Conservation (phyloP, 2,888 invertebrate genomes). For the Ryuthela nishihirai region DNA sequence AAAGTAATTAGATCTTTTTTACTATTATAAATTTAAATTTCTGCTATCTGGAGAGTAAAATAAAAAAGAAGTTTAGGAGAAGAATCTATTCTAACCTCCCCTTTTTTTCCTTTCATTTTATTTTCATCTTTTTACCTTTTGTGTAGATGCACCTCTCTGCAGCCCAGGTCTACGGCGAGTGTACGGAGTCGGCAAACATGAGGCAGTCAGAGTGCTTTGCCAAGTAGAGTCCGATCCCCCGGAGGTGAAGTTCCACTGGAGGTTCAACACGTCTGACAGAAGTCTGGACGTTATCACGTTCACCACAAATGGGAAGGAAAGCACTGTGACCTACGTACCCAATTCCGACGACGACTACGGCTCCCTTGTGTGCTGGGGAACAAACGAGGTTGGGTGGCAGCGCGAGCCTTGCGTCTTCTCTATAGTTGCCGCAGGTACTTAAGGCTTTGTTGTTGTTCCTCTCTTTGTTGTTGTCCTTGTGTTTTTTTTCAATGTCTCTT, state of each 20-base stretch:
- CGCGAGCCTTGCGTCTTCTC: constrained; percentile 83
- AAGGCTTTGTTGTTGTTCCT: too few relatives aligned
- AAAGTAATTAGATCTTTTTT: too few relatives aligned
- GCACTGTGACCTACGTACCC: constrained; percentile 80
- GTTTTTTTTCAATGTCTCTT: too few relatives aligned
- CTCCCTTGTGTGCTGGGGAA: constrained; percentile 77
- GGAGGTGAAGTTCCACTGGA: constrained; percentile 78
- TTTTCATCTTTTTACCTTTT: too few relatives aligned
- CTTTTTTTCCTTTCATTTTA: too few relatives aligned
- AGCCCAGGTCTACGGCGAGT: constrained; percentile 34
- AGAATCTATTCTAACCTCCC: too few relatives aligned
- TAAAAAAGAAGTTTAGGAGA: too few relatives aligned
- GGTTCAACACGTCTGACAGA: constrained; percentile 74
- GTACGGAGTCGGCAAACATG: constrained; percentile 42
- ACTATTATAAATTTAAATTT: too few relatives aligned
- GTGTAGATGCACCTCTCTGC: constrained; percentile 55
- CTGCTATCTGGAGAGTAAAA: too few relatives aligned
- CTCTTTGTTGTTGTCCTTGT: too few relatives aligned
- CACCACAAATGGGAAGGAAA: constrained; percentile 68
- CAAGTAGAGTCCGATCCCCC: constrained; percentile 43
- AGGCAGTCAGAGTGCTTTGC: constrained; percentile 40
- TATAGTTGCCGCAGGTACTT: constrained; percentile 79
- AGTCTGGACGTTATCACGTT: constrained; percentile 48
- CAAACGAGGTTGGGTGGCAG: constrained; percentile 78
- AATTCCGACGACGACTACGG: constrained; percentile 88